Conservation (phyloP, 2,888 invertebrate species). For the Nephrotoma appendiculata region DNA sequence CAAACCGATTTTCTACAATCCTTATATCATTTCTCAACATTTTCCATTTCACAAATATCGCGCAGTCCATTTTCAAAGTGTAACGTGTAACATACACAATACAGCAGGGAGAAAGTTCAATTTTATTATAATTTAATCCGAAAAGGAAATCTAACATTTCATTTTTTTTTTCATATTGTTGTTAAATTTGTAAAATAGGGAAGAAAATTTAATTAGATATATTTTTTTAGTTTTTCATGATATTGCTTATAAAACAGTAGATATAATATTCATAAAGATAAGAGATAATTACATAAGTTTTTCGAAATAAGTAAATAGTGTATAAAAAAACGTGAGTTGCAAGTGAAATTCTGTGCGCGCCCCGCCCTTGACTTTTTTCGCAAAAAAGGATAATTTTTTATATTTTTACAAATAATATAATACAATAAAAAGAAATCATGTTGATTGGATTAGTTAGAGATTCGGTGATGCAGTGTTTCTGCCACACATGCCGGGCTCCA, state of each 20-base stretch:
- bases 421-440: conserved; percentile 35
- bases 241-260: not conserved
- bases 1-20: not conserved
- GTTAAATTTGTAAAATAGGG: not conserved
- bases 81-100: conserved; percentile 4
- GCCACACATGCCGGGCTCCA: conserved; percentile 82
- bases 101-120: not conserved
- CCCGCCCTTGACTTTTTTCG: conserved; percentile 8
- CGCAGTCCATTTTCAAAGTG: conserved; percentile 6
- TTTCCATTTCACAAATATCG: not conserved
- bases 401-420: not conserved
- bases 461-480: conserved; percentile 87
- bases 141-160: not conserved
- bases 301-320: not conserved
- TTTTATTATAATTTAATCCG: not conserved
- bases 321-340: not conserved
- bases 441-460: conserved; percentile 81
- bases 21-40: not conserved
- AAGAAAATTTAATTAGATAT: not conserved
- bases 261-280: not conserved
- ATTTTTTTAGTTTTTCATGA: not conserved
- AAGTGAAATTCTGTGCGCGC: conserved; percentile 7
- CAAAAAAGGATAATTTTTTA: conserved; percentile 2
- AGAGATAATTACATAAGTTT: not conserved
- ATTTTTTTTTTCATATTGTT: not conserved